phyloP scores from a whole-genome alignment of 1,140 invertebrate genomes.

The Diabrotica virgifera region DNA sequence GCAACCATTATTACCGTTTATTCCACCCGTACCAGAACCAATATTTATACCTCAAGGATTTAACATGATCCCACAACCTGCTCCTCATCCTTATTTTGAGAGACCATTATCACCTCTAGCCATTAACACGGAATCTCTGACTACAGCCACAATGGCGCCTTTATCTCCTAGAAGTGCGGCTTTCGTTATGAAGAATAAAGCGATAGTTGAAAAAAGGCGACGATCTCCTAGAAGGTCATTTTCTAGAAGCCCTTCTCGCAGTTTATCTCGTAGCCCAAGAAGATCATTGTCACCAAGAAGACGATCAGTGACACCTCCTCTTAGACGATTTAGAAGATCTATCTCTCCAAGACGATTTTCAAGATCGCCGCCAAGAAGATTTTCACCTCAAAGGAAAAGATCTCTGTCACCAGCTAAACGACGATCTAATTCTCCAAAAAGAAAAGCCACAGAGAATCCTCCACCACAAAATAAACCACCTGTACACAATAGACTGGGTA shows the following conservation, averaged over 20 bases:
- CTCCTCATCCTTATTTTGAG: conserved; percentile 25
- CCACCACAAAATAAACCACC: conserved; percentile 27
- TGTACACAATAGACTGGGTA: conserved; percentile 30
- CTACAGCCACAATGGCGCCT: conserved; percentile 41
- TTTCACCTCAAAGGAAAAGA: conserved; percentile 26
- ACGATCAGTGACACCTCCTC: conserved; percentile 11
- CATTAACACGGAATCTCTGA: conserved; percentile 39
- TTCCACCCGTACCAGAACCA: neutral
- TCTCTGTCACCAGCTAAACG: conserved; percentile 21
- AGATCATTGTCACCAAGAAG: conserved; percentile 24
- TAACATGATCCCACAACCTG: conserved; percentile 12
- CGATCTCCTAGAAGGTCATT: conserved; percentile 40
- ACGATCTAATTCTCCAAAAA: conserved; percentile 29
- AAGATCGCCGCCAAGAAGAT: conserved; percentile 10
- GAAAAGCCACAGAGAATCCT: conserved; percentile 18
- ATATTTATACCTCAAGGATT: conserved; percentile 1
- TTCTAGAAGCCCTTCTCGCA: conserved; percentile 39
- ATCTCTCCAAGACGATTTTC: conserved; percentile 11
- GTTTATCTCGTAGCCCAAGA: conserved; percentile 21
- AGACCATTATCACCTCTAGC: conserved; percentile 40
- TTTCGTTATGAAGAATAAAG: conserved; percentile 47
- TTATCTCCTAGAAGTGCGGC: conserved; percentile 47
- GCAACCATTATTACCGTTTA: conserved; percentile 3
- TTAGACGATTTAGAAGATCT: conserved; percentile 11
- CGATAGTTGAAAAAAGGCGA: conserved; percentile 45